Base-by-base conservation (phyloP, 2,797 vertebrate species). In the Sebastes variabilis region DNA sequence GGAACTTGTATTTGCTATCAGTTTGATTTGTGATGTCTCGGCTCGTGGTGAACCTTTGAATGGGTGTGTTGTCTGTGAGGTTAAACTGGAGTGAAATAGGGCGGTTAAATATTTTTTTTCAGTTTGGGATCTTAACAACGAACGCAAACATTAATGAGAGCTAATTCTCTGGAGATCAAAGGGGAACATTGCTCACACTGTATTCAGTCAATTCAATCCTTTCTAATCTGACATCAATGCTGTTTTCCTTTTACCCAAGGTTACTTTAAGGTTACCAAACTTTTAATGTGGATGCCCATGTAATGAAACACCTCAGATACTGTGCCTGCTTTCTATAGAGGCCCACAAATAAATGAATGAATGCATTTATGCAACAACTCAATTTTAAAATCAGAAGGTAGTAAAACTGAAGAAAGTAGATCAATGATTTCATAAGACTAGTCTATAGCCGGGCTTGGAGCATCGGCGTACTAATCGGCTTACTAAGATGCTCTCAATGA, bases 61-160 rank as follows among this genome's bases (percentile, higher is more conserved):
- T 72, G 46, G 22, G 49, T 62, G 38, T 64, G 52, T 69, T 84
- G 70, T 81, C 65, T 66, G 52, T 62, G 65, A 77, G 69, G 49
- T 75, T 82, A 65, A 86, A 60, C 54, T 79, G 38, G 55, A 61
- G 56, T 80, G 72, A 89, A 87, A 91, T 82, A 65, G 42, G 77
- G 77, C 8, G 24, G 52, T 84, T 80, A 85, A 85, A 84, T 79
- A 75, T 74, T 27, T 66, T 77, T 83, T 68, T 81, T 85, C 34
- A 49, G 24, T 79, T 66, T 74, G 29, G 34, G 59, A 76, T 72
- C 52, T 49, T 72, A 72, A 82, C 54, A 79, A 14, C 18, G 61
- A 55, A 69, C 20, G 14, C 60, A 82, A 83, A 86, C 72, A 83
- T 52, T 30, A 84, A 80, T 72, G 20, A 72, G 52, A 54, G 54